Base-by-base conservation (phyloP, 1,140 invertebrate species). In the Drosophila varians region DNA sequence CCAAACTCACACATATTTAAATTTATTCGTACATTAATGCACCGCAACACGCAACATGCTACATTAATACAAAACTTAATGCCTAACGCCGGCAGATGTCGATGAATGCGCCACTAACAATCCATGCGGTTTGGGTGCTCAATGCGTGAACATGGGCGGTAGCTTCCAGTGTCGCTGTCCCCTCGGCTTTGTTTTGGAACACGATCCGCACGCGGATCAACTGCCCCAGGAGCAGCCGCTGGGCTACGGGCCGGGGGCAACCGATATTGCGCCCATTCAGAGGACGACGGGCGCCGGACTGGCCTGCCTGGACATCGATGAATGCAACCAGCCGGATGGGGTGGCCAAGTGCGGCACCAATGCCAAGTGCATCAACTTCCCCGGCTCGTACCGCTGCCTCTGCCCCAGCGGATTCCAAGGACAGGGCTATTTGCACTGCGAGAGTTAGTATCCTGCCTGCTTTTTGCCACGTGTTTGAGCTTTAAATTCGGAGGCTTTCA, bases 361-460 rank as follows among this genome's bases (percentile, higher is more conserved):
- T 88, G 96, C 97, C 11, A 94, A 97, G 58, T 98, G 97, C 90
- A 97, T 97, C 91, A 98, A 98, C 92, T 92, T 98, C 49, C 97
- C 96, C 1, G 97, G 97, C 43, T 97, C 96, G 79, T 98, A 97
- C 90, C 96, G 97, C 90, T 98, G 97, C 86, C 95, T 96, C 78
- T 98, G 97, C 90, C 96, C 96, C 3, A 92, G 94, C 19, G 96
- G 96, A 31, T 97, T 96, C 88, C 95, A 96, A 90, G 96, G 96
- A 56, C 97, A 97, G 92, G 96, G 96, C 26, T 97, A 96, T 90
- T 94, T 94, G 28, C 93, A 95, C 57, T 97, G 96, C 92, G 94
- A 97, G 95, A 97, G 96, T 96, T 94, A 96, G 94, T 94, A 92
- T 91, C 58, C 58, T 68, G 56, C 62, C 53, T 77, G 49, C 52